Conservation (phyloP, 2,797 vertebrate species). For the Bovichtus variegatus region DNA sequence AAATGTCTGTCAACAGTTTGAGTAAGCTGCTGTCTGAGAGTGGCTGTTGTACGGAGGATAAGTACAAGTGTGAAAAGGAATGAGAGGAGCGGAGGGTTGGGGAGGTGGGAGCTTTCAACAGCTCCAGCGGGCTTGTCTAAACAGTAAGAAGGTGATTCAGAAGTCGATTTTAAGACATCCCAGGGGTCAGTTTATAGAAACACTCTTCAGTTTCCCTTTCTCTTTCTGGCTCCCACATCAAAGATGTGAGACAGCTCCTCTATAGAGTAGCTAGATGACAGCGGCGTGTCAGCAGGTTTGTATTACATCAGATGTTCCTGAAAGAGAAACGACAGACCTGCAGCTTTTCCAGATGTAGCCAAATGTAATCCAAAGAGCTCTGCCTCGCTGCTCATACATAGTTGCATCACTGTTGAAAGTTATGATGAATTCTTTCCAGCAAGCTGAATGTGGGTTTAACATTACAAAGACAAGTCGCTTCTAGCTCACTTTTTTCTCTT, state of each 20-base stretch:
- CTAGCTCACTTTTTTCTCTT: not conserved
- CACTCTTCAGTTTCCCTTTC: not conserved
- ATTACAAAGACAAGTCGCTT: slow-evolving; percentile 11
- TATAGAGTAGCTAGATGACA: not conserved
- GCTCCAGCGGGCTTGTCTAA: slow-evolving; percentile 42
- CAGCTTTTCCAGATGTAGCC: slow-evolving; percentile 7
- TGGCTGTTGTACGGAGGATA: not conserved
- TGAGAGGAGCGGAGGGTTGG: not conserved
- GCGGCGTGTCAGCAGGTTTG: slow-evolving; percentile 16
- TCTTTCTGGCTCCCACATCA: not conserved
- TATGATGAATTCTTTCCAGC: slow-evolving; percentile 6
- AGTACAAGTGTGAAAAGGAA: slow-evolving; percentile 38
- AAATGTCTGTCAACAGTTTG: slow-evolving; percentile 41
- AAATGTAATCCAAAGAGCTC: slow-evolving; percentile 13
- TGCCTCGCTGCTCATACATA: not conserved
- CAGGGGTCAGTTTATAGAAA: slow-evolving; percentile 17
- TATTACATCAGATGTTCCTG: slow-evolving; percentile 34
- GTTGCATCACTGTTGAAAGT: slow-evolving; percentile 7
- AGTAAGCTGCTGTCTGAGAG: slow-evolving; percentile 13
- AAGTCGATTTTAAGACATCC: slow-evolving; percentile 26
- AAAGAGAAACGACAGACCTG: slow-evolving; percentile 17
- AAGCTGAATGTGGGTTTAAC: slow-evolving; percentile 3
- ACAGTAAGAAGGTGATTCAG: slow-evolving; percentile 19
- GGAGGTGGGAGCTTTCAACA: slow-evolving; percentile 29
- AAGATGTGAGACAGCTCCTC: not conserved